Conservation (phyloP, 2,888 invertebrate species). For the Sympetrum striolatum region DNA sequence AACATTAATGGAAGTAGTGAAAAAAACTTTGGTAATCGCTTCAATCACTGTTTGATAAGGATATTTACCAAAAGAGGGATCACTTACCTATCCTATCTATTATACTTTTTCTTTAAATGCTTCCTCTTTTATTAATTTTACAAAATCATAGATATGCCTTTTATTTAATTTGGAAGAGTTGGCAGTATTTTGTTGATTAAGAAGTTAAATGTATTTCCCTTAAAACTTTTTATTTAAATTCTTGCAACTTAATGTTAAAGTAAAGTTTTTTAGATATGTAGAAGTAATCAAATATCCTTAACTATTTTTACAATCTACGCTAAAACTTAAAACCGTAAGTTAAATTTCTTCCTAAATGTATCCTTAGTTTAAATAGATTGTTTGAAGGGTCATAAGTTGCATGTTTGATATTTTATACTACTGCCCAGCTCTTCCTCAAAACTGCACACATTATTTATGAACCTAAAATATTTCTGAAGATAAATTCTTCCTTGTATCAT, state of each 20-base stretch:
- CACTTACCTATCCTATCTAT: constrained; percentile 18
- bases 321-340: background rate
- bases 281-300: too few relatives aligned
- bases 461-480: constrained; percentile 20
- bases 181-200: background rate
- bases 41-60: constrained; percentile 31
- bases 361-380: background rate
- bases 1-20: constrained; percentile 20
- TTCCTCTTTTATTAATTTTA: constrained; percentile 14
- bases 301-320: too few relatives aligned
- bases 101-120: constrained; percentile 23
- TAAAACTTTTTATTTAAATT: background rate
- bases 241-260: too few relatives aligned
- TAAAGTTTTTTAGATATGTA: too few relatives aligned
- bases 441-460: constrained; percentile 29
- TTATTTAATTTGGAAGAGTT: constrained; percentile 21
- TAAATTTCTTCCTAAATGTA: background rate
- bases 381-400: background rate
- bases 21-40: constrained; percentile 1
- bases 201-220: background rate
- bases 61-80: constrained; percentile 8
- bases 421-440: constrained; percentile 32
- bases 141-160: constrained; percentile 6
- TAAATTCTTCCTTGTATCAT: constrained; percentile 33
- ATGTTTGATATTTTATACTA: background rate